Evolutionary conservation across 2,888 invertebrate species (phyloP), one percentile per base, ranked within the genome.

Genomic region (Cantharis rufa): DNA sequence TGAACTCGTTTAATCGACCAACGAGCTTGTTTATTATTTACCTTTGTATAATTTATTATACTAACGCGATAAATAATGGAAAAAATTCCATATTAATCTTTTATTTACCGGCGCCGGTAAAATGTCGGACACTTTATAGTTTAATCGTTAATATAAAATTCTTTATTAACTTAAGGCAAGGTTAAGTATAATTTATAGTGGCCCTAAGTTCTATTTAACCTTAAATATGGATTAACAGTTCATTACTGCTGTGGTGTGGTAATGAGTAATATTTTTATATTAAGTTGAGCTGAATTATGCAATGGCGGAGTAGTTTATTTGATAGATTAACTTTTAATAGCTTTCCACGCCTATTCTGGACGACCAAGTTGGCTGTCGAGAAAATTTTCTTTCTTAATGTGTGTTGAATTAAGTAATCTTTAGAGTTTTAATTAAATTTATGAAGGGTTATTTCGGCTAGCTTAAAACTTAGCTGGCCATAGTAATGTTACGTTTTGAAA

Each of bases 401-500:
- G 24, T 66, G 64, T 66, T 21, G 24, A 66, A 66, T 66, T 66
- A 66, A 66, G 64, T 66, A 66, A 66, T 66, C 64, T 66, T 66
- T 66, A 21, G 64, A 66, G 64, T 66, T 66, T 66, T 66, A 66
- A 66, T 66, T 66, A 66, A 66, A 66, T 66, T 66, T 66, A 66
- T 66, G 64, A 66, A 66, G 64, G 64, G 64, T 66, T 66, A 66
- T 66, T 66, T 66, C 64, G 64, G 64, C 64, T 66, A 66, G 64
- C 64, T 66, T 24, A 24, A 24, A 66, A 66, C 64, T 66, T 66
- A 66, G 64, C 64, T 66, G n/a, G 21, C 64, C 64, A 66, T 66
- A 66, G 64, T 66, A 66, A 66, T 66, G 24, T 66, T 66, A 66
- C 64, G 64, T 71, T 75, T 75, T 28, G 62, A 24, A 24, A 48